Evolutionary conservation across 2,113 vertebrate genomes (phyloP).

Genomic region (Myiozetetes cayanensis): DNA sequence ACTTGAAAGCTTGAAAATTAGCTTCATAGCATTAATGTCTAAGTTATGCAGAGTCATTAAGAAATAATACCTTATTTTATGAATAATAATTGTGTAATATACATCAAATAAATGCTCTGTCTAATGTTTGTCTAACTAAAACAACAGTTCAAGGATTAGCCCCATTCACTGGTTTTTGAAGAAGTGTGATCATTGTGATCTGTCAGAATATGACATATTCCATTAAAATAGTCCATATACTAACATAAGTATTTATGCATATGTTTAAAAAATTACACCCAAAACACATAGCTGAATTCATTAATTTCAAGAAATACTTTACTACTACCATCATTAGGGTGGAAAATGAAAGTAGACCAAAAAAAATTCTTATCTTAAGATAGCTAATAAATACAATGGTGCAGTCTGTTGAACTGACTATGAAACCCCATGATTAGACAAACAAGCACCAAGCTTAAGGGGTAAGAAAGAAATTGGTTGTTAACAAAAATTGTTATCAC

Average conservation of each 20-base stretch:
- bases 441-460: not conserved
- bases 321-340: not conserved
- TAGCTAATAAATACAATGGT: conserved; percentile 2
- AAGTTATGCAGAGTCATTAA: not conserved
- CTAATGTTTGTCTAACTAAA: not conserved
- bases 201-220: not conserved
- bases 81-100: not conserved
- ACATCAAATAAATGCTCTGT: not conserved
- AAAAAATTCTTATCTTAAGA: not conserved
- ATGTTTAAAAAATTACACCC: not conserved
- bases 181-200: not conserved
- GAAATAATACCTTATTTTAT: not conserved
- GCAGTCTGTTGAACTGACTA: not conserved
- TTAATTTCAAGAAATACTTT: not conserved
- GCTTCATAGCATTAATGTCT: not conserved
- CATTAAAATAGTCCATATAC: not conserved
- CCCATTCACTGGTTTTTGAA: not conserved
- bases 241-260: not conserved
- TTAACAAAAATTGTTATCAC: conserved; percentile 47
- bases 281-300: not conserved
- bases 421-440: not conserved
- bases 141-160: not conserved
- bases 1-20: not conserved
- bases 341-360: conserved; percentile 38
- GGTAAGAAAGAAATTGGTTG: conserved; percentile 32